A percentile compares a stretch with the other conserved stretches of the same genome.
These are phyloP conservation scores for Trichopria drosophilae DNA, from an alignment of 2,888 invertebrate species.

Conservation along the genomic window DNA sequence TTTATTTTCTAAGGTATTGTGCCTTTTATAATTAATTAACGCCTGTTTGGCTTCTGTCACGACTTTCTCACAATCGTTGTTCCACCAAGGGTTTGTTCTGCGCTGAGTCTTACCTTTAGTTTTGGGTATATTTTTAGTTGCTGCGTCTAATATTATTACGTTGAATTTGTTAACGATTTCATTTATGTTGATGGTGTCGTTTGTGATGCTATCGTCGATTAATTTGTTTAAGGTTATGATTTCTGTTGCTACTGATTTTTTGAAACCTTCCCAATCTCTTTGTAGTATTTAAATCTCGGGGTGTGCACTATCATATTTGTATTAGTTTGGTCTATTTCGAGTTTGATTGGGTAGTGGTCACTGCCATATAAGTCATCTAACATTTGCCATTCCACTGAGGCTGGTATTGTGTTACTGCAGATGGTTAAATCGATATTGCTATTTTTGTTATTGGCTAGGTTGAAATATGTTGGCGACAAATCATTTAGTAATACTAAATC, in stretches of 20 bases:
- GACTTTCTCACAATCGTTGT: constrained; percentile 23
- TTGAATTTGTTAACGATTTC: constrained; percentile 13
- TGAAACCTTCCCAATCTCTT: constrained; percentile 30
- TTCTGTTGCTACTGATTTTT: constrained; percentile 5
- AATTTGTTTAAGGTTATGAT: constrained; percentile 10
- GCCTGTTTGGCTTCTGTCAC: constrained; percentile 25
- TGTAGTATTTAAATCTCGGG: constrained; percentile 32
- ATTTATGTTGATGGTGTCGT: constrained; percentile 11
- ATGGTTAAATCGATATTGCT: constrained; percentile 35
- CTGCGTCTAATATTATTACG: constrained; percentile 24
- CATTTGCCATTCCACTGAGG: constrained; percentile 20
- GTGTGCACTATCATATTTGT: no score
- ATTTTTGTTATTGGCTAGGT: constrained; percentile 11
- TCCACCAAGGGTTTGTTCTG: constrained; percentile 34
- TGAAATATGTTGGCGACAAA: constrained; percentile 33
- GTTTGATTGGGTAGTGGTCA: no score
- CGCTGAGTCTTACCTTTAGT: neutral
- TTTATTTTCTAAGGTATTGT: constrained; percentile 21
- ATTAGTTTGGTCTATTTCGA: no score
- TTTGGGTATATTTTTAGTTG: constrained; percentile 21
- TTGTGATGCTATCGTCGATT: neutral
- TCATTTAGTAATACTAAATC: constrained; percentile 24
- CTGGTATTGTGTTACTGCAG: constrained; percentile 17
- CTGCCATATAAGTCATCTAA: constrained; percentile 15
- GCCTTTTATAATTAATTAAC: constrained; percentile 27